A percentile compares a stretch with the other conserved stretches of the same genome.
These are phyloP conservation scores for Mastomys coucha DNA, from an alignment of 2,113 vertebrate species.

Conservation along the genomic window DNA sequence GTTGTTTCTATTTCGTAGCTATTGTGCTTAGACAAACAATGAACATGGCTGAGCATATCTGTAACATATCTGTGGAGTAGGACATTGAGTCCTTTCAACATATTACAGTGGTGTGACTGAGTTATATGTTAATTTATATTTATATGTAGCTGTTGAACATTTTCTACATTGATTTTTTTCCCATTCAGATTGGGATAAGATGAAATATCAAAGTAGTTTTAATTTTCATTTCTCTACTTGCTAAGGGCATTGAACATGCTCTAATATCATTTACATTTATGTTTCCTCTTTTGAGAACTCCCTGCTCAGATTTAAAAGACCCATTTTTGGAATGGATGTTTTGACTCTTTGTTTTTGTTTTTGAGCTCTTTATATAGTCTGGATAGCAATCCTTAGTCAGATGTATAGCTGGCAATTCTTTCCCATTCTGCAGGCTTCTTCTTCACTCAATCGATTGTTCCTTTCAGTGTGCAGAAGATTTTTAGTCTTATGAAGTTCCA, in stretches of 20 bases:
- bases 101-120: neutral
- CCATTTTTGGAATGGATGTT: neutral
- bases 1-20: neutral
- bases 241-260: neutral
- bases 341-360: neutral
- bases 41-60: neutral
- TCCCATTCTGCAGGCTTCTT: neutral
- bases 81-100: neutral
- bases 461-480: neutral
- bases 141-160: neutral
- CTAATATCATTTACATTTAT: neutral
- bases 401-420: neutral
- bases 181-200: neutral
- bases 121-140: neutral
- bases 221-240: neutral
- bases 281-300: neutral
- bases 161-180: neutral
- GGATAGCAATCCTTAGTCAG: neutral
- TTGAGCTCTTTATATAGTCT: neutral
- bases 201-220: neutral
- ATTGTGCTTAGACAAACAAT: neutral
- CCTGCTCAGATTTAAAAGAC: neutral
- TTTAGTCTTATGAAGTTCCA: neutral
- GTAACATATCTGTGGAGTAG: neutral
- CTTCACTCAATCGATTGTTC: neutral